phyloP scores from a whole-genome alignment of 2,888 invertebrate species.

The Melinaea menophilus region DNA sequence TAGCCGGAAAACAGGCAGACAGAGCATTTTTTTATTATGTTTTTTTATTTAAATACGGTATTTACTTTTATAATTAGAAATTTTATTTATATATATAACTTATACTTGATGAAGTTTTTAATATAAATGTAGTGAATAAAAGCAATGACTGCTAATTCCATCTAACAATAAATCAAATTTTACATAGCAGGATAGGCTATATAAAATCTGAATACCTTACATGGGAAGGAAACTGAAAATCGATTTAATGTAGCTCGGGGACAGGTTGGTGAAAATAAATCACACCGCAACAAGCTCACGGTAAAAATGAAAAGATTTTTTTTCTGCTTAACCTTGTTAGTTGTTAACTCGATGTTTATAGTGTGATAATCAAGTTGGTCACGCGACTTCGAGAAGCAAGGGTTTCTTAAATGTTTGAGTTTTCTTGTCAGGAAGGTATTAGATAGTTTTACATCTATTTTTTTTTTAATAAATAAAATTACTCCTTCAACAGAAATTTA shows the following conservation, averaged over 20 bases:
- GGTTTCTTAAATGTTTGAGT: neutral
- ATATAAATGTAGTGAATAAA: no score
- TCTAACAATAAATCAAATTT: no score
- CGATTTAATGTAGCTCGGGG: conserved; percentile 13
- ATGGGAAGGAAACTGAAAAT: conserved; percentile 4
- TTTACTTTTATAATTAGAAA: no score
- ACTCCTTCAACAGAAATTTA: no score
- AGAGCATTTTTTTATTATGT: no score
- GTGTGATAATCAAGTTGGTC: conserved; percentile 57
- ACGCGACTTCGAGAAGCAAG: conserved; percentile 40
- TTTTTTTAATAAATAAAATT: no score
- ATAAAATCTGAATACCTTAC: conserved; percentile 10
- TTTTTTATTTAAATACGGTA: no score
- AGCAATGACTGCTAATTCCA: no score
- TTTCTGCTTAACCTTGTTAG: conserved; percentile 33
- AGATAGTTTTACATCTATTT: neutral
- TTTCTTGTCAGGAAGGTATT: neutral
- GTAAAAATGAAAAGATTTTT: conserved; percentile 39
- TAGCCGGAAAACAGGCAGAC: no score
- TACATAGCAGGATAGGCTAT: neutral
- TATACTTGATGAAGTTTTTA: no score
- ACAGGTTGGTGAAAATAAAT: conserved; percentile 29
- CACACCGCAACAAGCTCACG: conserved; percentile 7
- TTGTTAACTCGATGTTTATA: conserved; percentile 45
- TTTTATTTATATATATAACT: no score